A percentile compares a stretch with the other conserved stretches of the same genome.
phyloP scores from a whole-genome alignment of 2,888 invertebrate genomes.

The Pseudococcus jackbeardsleyi region DNA sequence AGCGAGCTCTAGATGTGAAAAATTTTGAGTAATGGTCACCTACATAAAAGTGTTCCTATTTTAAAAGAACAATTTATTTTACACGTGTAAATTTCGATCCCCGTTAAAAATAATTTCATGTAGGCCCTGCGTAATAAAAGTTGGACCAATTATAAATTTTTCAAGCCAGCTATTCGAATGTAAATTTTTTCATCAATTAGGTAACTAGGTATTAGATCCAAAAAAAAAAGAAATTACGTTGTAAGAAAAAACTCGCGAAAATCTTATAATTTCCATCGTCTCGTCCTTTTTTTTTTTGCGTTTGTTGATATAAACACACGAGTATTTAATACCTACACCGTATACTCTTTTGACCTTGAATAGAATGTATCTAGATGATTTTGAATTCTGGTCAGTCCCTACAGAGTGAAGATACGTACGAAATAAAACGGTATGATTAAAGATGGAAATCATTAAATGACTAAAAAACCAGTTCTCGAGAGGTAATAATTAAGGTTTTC shows the following conservation, averaged over 20 bases:
- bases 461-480: conserved; percentile 19
- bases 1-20: too few relatives aligned
- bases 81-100: neutral
- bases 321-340: neutral
- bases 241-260: neutral
- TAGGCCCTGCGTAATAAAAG: neutral
- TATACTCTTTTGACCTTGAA: conserved; percentile 20
- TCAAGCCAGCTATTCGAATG: neutral
- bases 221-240: neutral
- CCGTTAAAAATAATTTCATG: neutral
- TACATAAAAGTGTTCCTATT: neutral
- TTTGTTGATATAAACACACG: conserved; percentile 1
- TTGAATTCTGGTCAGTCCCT: neutral
- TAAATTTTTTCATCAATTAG: neutral
- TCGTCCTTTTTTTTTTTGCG: neutral
- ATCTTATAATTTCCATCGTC: neutral
- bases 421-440: neutral
- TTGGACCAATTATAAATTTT: neutral
- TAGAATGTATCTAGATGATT: conserved; percentile 26
- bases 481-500: neutral
- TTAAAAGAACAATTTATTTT: neutral
- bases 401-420: neutral
- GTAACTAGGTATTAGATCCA: neutral
- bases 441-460: neutral
- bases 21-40: too few relatives aligned